Evolutionary conservation across 2,113 vertebrate species (phyloP), one percentile per base, ranked within the genome.

Genomic region (Catagonus wagneri): DNA sequence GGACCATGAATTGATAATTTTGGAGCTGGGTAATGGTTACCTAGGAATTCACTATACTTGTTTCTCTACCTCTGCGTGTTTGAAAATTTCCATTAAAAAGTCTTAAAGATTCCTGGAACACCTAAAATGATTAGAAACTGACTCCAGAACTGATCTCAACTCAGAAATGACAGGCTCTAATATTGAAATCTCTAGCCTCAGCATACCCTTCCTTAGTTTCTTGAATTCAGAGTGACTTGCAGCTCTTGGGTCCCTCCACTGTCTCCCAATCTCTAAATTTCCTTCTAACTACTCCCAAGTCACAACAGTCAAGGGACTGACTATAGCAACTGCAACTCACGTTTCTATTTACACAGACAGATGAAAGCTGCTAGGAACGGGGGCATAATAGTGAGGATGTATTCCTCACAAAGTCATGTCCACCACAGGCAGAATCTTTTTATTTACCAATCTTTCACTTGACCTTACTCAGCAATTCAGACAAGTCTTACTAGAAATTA

Each of bases 51-150:
- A 87, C 7, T 89, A 5, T 66, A 58, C 36, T 44, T 52, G 50
- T 79, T 81, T 87, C 80, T 83, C 44, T 86, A 60, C 29, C 44
- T 89, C 17, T 84, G 2, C 79, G 92, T 34, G 23, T 78, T 83
- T 88, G 56, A 93, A 83, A 83, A 27, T 74, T 74, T 87, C 69
- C 69, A 79, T 58, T 58, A 94, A 81, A 84, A 93, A 83, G 32
- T 78, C 89, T 44, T 34, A 52, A 61, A 93, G 66, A 93, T 76
- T 89, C 14, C 63, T 69, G 15, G 25, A 80, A 96, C 66, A 79
- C 15, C 3, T 44, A 23, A 91, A 91, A 83, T 91, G 56, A 27
- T 71, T 91, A 36, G 44, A 44, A 44, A 44, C 44, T 44, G 44
- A 44, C 8, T 8, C 56, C 36, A 32, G 56, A 44, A 66, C 36